Evolutionary conservation across 2,888 invertebrate genomes (phyloP).

Genomic region (Aricia artaxerxes): DNA sequence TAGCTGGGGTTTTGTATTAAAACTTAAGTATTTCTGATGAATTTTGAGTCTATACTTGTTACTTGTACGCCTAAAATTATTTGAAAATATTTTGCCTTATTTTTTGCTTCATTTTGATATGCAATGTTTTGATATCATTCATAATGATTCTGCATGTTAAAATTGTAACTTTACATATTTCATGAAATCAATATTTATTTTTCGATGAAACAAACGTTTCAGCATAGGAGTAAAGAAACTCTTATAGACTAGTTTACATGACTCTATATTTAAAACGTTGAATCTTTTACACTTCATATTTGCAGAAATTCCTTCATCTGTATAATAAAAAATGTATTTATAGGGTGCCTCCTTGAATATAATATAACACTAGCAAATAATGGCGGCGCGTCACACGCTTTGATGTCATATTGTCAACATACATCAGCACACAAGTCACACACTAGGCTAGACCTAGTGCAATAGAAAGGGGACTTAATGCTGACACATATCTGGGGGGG

Average conservation of each 20-base stretch:
- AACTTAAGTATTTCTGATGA: neutral
- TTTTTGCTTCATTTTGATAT: too few relatives aligned
- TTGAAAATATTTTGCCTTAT: neutral
- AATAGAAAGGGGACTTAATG: constrained; percentile 37
- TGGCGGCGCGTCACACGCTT: neutral
- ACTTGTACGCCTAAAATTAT: neutral
- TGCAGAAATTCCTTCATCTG: too few relatives aligned
- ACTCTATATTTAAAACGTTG: neutral
- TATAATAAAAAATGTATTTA: too few relatives aligned
- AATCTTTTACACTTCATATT: too few relatives aligned
- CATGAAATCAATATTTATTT: too few relatives aligned
- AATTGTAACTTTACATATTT: too few relatives aligned
- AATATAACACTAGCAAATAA: neutral
- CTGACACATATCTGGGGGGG: constrained; percentile 35
- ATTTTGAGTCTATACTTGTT: neutral
- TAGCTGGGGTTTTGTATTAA: neutral
- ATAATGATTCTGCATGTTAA: too few relatives aligned
- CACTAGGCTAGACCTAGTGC: constrained; percentile 33
- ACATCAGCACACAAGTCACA: constrained; percentile 26
- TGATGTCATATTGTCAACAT: constrained; percentile 5
- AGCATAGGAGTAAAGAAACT: too few relatives aligned
- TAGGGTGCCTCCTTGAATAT: too few relatives aligned
- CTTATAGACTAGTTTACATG: neutral
- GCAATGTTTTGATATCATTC: neutral
- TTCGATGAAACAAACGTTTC: too few relatives aligned